Base-by-base conservation (phyloP, 2,113 vertebrate species). In the Chamaetylas fuelleborni region DNA sequence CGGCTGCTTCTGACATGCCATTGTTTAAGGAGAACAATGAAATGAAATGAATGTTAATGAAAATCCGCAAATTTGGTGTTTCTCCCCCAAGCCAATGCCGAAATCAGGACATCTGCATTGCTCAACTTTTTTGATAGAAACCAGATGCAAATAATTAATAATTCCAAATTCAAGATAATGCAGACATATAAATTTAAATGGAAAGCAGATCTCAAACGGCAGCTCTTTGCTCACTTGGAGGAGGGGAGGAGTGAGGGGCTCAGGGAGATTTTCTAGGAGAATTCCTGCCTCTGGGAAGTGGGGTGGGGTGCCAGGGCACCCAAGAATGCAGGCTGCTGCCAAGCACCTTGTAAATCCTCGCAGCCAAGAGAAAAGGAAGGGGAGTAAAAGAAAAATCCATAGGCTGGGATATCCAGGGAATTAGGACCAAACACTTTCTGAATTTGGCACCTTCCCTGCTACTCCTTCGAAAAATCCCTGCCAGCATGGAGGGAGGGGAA, bases 91-190 rank as follows among this genome's bases (percentile, higher is more conserved):
- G 70, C 43, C 1, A 82, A 36, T 51, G 82, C 73, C 1, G 5
- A 92, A 95, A 94, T 20, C 81, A 62, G 94, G 81, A 71, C 80
- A 95, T 86, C 86, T 94, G 85, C 96, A 95, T 85, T 92, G 92
- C 91, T 96, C 81, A 95, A 92, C 72, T 70, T 78, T 53, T 81
- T 62, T 87, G 76, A 92, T 57, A 57, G 11, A 45, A 95, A 90
- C 89, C 86, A 89, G 79, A 94, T 83, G 92, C 82, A 95, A 96
- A 97, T 86, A 85, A 93, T 83, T 84, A 94, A 90, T 84, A 84
- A 86, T 93, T 76, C 61, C 48, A 24, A 91, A 90, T 48, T 48
- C 70, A 29, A 77, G 86, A 84, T 65, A 83, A 93, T 48, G 87
- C 92, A 71, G 86, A 88, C 81, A 43, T 73, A 72, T 94, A 80